Percentiles rank a stretch among this genome's conserved stretches.
These are phyloP conservation scores for Brachionus koreanus DNA, from an alignment of 1,140 invertebrate species.

Conservation along the genomic window DNA sequence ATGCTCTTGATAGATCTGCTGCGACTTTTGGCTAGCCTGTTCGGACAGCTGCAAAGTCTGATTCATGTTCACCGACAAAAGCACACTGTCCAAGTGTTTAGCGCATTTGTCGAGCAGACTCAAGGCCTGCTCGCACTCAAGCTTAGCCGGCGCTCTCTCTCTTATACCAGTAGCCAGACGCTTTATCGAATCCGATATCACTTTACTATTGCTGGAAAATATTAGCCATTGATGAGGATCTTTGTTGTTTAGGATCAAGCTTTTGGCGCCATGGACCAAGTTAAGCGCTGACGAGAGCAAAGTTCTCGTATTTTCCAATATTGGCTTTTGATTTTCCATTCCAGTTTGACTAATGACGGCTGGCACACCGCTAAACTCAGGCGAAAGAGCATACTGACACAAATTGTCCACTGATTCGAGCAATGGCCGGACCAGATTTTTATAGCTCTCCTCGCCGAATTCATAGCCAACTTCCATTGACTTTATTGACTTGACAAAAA, in stretches of 20 bases:
- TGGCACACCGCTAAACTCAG: slow-evolving; percentile 84
- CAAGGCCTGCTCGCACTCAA: slow-evolving; percentile 81
- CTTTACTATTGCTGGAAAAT: slow-evolving; percentile 85
- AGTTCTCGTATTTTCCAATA: slow-evolving; percentile 73
- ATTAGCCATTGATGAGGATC: slow-evolving; percentile 89
- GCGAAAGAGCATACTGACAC: slow-evolving; percentile 84
- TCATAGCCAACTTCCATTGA: slow-evolving; percentile 62
- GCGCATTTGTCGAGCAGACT: slow-evolving; percentile 72
- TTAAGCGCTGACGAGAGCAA: slow-evolving; percentile 78
- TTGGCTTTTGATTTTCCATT: slow-evolving; percentile 73
- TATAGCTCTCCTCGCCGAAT: slow-evolving; percentile 22
- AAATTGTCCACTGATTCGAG: slow-evolving; percentile 84
- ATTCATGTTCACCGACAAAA: slow-evolving; percentile 73
- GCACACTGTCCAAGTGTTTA: slow-evolving; percentile 77
- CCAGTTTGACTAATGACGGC: slow-evolving; percentile 74
- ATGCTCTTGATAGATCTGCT: slow-evolving; percentile 71
- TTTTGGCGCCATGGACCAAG: slow-evolving; percentile 85
- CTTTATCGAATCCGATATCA: slow-evolving; percentile 92
- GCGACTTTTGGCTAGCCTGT: slow-evolving; percentile 61
- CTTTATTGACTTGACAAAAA: slow-evolving; percentile 90
- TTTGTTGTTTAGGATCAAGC: slow-evolving; percentile 77
- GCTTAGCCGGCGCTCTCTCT: slow-evolving; percentile 89
- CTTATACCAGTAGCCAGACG: slow-evolving; percentile 80
- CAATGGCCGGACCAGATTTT: slow-evolving; percentile 75
- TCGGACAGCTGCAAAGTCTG: slow-evolving; percentile 71